A percentile compares a stretch with the other conserved stretches of the same genome.
Evolutionary conservation across 2,797 vertebrate species (phyloP).

Genomic region (Sebastes itinus): DNA sequence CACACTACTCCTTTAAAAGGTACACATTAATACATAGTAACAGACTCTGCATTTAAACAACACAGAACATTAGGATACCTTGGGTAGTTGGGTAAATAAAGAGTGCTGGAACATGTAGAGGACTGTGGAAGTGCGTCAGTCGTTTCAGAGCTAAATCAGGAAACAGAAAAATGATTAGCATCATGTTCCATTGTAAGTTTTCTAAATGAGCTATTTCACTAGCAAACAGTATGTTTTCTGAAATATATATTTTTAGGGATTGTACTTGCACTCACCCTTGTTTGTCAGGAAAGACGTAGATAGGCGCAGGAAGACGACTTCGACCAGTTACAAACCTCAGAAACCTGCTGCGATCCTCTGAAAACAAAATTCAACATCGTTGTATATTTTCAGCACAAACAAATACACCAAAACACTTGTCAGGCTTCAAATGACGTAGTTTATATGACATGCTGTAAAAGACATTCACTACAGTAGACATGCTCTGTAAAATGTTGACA

Average conservation of each 20-base stretch:
- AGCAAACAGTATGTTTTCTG: not conserved
- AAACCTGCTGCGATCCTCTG: slow-evolving; percentile 98
- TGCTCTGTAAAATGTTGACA: accelerated
- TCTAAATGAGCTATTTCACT: not conserved
- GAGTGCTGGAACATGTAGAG: slow-evolving; percentile 96
- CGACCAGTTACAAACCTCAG: slow-evolving; percentile 97
- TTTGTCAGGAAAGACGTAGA: slow-evolving; percentile 96
- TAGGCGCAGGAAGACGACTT: slow-evolving; percentile 96
- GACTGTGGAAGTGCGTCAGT: slow-evolving; percentile 96
- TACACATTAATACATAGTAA: not conserved
- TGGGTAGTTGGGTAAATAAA: slow-evolving; percentile 95
- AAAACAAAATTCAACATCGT: slow-evolving; percentile 37
- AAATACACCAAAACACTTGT: not conserved
- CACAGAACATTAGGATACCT: slow-evolving; percentile 78
- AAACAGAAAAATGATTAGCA: not conserved
- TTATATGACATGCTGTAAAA: not conserved
- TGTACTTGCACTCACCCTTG: slow-evolving; percentile 83
- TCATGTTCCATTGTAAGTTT: not conserved
- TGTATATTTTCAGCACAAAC: not conserved
- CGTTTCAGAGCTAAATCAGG: slow-evolving; percentile 86
- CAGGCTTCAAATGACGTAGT: not conserved
- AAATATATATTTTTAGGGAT: not conserved
- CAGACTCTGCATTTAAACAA: not conserved
- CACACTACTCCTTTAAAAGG: too few relatives aligned
- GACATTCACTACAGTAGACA: too few relatives aligned